Evolutionary conservation across 2,888 invertebrate genomes (phyloP), one percentile per base, ranked within the genome.

Genomic region (Tortrix viridana): DNA sequence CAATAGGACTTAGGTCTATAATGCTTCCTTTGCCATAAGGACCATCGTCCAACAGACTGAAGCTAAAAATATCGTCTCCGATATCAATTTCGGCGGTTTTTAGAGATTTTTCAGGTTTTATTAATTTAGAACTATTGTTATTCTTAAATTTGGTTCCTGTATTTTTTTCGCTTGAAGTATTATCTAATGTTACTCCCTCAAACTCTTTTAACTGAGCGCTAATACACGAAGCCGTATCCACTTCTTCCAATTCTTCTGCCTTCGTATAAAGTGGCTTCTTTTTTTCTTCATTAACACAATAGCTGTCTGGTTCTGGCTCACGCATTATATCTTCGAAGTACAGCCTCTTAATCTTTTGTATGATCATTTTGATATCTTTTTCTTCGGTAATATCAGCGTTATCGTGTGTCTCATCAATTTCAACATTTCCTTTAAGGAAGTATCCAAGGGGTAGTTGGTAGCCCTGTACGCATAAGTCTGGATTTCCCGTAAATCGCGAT

Each of bases 351-450:
- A 88, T 68, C 70, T 77, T 81, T 18, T 78, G 72, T 1, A 86
- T 69, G 38, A 79, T 69, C 3, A 66, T 66, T 68, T 76, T 73
- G 9, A 85, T 71, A 43, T 87, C 82, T 14, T 67, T 69, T 61
- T 76, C 75, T 66, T 79, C 79, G n/a, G 69, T 74, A 48, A 84
- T 76, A 38, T 79, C 73, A 0, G 72, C 67, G 44, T 78, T 67
- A 5, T 74, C 69, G 26, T 76, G 77, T 0, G 73, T 74, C 69
- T 81, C 79, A 47, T 76, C 72, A 26, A 82, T 68, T 69, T 80
- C 69, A 55, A 85, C 70, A 38, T 75, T 75, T 16, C 87, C 88
- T 75, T 68, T 85, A 65, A 84, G 86, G 68, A 92, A 92, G 67
- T 91, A 92, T 14, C 85, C 81, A 6, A 65, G 49, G 3, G 85